These are phyloP conservation scores for Acrocephalus scirpaceus DNA, from an alignment of 2,797 vertebrate genomes.

Conservation along the genomic window DNA sequence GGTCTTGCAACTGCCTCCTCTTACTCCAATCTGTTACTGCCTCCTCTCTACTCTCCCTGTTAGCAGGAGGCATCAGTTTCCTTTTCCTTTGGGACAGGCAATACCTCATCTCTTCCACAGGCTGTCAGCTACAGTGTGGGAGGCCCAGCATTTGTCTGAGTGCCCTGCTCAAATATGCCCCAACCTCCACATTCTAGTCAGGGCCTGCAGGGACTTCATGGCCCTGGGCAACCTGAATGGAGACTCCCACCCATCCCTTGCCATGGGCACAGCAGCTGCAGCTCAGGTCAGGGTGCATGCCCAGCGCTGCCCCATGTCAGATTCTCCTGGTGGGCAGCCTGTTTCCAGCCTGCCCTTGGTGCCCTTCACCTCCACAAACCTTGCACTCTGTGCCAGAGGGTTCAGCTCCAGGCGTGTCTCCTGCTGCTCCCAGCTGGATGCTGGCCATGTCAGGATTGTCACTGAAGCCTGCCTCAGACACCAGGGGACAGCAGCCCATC, in stretches of 20 bases:
- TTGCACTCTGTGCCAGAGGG: not conserved
- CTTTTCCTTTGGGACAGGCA: not conserved
- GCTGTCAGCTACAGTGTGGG: not conserved
- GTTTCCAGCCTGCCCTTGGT: not conserved
- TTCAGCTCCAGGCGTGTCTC: not conserved
- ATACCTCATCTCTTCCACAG: not conserved
- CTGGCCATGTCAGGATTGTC: not conserved
- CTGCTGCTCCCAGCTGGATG: not conserved
- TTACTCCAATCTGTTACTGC: not conserved
- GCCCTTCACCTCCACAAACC: not conserved
- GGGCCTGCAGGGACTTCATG: too few relatives aligned
- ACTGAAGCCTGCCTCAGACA: not conserved
- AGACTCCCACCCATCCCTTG: accelerated
- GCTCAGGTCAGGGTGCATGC: accelerated
- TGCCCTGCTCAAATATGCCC: accelerated
- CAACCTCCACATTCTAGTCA: not conserved
- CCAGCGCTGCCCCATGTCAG: not conserved
- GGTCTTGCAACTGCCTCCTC: accelerated
- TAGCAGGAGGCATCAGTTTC: not conserved
- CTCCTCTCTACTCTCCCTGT: not conserved
- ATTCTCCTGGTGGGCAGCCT: not conserved
- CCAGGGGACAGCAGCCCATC: not conserved
- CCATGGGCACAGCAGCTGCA: not conserved
- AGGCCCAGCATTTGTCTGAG: not conserved
- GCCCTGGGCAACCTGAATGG: not conserved